Evolutionary conservation across 2,797 vertebrate genomes (phyloP).

Genomic region (Anabas testudineus): DNA sequence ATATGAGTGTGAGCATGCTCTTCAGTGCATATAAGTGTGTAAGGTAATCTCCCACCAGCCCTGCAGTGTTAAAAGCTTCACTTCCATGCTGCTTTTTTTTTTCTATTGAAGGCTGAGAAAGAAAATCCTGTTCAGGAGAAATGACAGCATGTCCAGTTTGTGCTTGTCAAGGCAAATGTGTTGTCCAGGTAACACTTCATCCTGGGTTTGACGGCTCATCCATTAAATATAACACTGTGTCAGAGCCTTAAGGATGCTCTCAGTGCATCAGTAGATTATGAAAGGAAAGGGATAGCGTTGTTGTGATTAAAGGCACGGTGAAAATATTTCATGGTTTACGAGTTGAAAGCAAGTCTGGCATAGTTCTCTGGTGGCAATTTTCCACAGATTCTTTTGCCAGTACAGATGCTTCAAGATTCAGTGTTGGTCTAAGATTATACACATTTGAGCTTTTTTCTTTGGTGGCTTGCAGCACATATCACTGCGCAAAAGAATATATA

Average conservation of each 20-base stretch:
- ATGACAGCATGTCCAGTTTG: slow-evolving; percentile 65
- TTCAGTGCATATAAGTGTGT: slow-evolving; percentile 41
- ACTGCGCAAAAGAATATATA: neutral
- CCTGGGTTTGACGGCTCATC: slow-evolving; percentile 57
- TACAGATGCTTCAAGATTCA: slow-evolving; percentile 35
- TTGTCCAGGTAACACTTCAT: slow-evolving; percentile 62
- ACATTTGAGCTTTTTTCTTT: slow-evolving; percentile 24
- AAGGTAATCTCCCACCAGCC: slow-evolving; percentile 57
- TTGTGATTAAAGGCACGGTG: slow-evolving; percentile 49
- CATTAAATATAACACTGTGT: slow-evolving; percentile 62
- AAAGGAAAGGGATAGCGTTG: slow-evolving; percentile 35
- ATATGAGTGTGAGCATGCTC: slow-evolving; percentile 13
- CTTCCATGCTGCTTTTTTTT: slow-evolving; percentile 38
- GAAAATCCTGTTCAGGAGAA: slow-evolving; percentile 67
- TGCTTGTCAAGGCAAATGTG: slow-evolving; percentile 48
- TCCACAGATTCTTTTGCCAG: slow-evolving; percentile 30
- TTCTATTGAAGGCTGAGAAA: slow-evolving; percentile 17
- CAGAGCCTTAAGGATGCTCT: slow-evolving; percentile 45
- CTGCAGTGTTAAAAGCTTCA: slow-evolving; percentile 61
- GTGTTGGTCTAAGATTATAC: slow-evolving; percentile 2
- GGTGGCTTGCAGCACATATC: slow-evolving; percentile 22
- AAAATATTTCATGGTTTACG: slow-evolving; percentile 32
- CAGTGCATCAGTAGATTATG: slow-evolving; percentile 32
- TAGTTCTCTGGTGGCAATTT: slow-evolving; percentile 48
- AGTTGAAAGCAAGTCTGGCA: slow-evolving; percentile 50